A percentile compares a stretch with the other conserved stretches of the same genome.
Conservation (phyloP, 2,113 vertebrate genomes). For the Gavia stellata region DNA sequence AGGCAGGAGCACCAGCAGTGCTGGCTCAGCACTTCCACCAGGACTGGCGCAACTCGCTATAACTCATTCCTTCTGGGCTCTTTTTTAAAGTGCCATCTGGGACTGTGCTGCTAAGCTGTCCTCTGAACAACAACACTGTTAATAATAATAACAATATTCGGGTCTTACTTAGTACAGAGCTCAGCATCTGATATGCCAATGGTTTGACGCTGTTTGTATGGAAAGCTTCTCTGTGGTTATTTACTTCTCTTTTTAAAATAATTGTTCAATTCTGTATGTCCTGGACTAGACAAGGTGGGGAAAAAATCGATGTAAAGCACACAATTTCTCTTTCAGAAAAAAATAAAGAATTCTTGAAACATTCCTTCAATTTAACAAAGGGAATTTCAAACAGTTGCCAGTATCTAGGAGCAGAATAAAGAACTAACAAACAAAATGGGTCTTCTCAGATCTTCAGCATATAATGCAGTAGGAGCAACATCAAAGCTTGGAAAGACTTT, state of each 20-base stretch:
- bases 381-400: background rate
- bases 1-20: constrained; percentile 6
- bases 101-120: constrained; percentile 51
- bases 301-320: background rate
- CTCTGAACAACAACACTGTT: constrained; percentile 30
- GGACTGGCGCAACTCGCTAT: background rate
- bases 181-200: background rate
- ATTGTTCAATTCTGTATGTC: background rate
- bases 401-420: background rate
- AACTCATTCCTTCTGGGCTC: constrained; percentile 44
- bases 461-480: background rate
- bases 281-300: background rate
- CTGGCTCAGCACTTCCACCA: constrained; percentile 30
- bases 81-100: constrained; percentile 36
- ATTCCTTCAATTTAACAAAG: background rate
- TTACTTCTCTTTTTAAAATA: background rate
- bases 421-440: background rate
- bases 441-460: background rate
- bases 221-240: background rate
- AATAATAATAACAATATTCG: constrained; percentile 59
- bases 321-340: background rate
- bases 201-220: background rate
- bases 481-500: background rate
- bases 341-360: background rate
- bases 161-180: background rate